Evolutionary conservation across 2,113 vertebrate genomes (phyloP), one percentile per base, ranked within the genome.

Genomic region (Boulengeromyrus knoepffleri): DNA sequence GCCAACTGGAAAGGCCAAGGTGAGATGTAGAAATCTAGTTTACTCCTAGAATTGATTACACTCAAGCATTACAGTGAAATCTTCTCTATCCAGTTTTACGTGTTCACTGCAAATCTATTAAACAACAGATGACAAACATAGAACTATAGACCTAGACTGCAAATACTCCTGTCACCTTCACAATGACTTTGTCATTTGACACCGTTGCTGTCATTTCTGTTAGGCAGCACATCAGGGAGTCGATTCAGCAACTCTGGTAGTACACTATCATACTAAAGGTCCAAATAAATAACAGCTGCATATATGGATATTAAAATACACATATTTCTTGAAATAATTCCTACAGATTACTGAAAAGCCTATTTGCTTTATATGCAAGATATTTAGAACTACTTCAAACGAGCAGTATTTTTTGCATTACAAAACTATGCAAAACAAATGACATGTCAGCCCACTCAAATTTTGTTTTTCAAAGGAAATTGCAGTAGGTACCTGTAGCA

Each of bases 1-100:
- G 94, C 98, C 97, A 93, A 99, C 98, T 80, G 98, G 99, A 96
- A 99, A 99, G 93, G 98, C 99, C 84, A 99, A 99, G 98, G 99
- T 99, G 93, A 94, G 88, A 36, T 17, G 13, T 42, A 2, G 77
- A 19, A 66, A 85, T 74, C 52, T 84, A n/a, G 24, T 90, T 77
- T 39, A 56, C 46, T 84, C 39, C 74, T 80, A 39, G 5, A 88
- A 58, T 66, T 27, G 58, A 27, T 66, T 66, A 7, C 31, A 19
- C 74, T 3, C 74, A 19, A 80, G 36, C 3, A 19, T 42, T 42
- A 80, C 42, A 80, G n/a, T 70, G 62, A 70, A 70, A 31, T 3
- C 62, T 27, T 66, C n/a, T 80, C 31, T 80, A 42, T 42, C 36
- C 74, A 80, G 36, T 80, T 80, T 19, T 39, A 80, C 15, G 27